Conservation (phyloP, 2,113 vertebrate genomes). For the Galeopterus variegatus region DNA sequence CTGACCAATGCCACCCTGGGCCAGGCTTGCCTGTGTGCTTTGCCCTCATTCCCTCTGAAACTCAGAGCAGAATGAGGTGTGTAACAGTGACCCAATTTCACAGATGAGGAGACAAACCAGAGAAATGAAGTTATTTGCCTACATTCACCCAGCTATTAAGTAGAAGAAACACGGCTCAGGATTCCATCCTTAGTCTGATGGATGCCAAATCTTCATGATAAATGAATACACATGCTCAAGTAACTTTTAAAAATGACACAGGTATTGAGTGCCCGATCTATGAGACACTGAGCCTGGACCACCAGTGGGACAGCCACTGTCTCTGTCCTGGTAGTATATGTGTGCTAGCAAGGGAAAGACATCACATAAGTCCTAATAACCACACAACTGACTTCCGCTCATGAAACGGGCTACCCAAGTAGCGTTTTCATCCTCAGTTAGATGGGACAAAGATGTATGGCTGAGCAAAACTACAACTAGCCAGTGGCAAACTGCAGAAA, state of each 20-base stretch:
- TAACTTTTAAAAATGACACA: background rate
- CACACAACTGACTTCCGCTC: accelerated
- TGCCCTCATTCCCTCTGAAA: background rate
- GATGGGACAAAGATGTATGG: accelerated
- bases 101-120: background rate
- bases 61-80: too few species aligned
- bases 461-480: background rate
- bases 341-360: background rate
- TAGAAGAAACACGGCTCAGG: background rate
- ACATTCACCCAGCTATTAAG: background rate
- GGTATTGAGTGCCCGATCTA: background rate
- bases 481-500: background rate
- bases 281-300: background rate
- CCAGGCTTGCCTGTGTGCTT: background rate
- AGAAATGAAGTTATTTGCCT: background rate
- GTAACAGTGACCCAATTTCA: background rate
- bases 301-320: accelerated
- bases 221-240: background rate
- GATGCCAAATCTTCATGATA: background rate
- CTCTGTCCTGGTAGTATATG: background rate
- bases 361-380: background rate
- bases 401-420: background rate
- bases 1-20: background rate
- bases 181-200: background rate
- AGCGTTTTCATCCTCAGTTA: background rate